phyloP scores from a whole-genome alignment of 2,797 vertebrate species.

The Rhinella marina region DNA sequence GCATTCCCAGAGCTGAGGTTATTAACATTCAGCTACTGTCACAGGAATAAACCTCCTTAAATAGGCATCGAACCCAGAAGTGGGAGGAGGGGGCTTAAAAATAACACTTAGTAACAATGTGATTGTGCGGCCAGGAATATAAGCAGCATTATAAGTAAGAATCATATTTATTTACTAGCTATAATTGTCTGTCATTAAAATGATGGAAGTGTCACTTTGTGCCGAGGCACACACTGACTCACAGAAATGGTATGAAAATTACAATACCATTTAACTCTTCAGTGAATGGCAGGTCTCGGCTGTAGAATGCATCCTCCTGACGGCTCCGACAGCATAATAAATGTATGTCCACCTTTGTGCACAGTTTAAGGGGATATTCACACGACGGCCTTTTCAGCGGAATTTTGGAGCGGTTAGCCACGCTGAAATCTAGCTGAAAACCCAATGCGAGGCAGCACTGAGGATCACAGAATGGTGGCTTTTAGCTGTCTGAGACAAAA shows the following conservation, averaged over 20 bases:
- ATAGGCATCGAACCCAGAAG: constrained; percentile 32
- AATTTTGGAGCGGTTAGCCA: too few relatives aligned
- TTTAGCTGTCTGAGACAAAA: too few relatives aligned
- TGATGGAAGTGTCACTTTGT: constrained; percentile 36
- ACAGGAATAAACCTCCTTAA: constrained; percentile 3
- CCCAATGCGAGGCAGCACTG: too few relatives aligned
- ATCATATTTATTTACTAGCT: constrained; percentile 40
- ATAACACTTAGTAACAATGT: constrained; percentile 24
- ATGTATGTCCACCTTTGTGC: too few relatives aligned
- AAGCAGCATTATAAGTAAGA: constrained; percentile 19
- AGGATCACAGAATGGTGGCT: too few relatives aligned
- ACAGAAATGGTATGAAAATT: background rate
- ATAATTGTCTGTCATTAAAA: constrained; percentile 52
- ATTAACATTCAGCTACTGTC: constrained; percentile 37
- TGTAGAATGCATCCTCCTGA: background rate
- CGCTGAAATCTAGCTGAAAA: too few relatives aligned
- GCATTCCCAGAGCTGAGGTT: constrained; percentile 24
- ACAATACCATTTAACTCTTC: constrained; percentile 16
- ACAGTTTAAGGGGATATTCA: too few relatives aligned
- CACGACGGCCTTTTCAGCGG: too few relatives aligned
- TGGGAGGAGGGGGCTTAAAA: constrained; percentile 9
- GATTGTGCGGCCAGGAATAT: constrained; percentile 13
- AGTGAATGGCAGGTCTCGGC: background rate
- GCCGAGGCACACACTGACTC: constrained; percentile 14
- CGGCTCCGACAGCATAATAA: background rate